These are phyloP conservation scores for Crocallis elinguaria DNA, from an alignment of 2,888 invertebrate genomes.

Conservation along the genomic window DNA sequence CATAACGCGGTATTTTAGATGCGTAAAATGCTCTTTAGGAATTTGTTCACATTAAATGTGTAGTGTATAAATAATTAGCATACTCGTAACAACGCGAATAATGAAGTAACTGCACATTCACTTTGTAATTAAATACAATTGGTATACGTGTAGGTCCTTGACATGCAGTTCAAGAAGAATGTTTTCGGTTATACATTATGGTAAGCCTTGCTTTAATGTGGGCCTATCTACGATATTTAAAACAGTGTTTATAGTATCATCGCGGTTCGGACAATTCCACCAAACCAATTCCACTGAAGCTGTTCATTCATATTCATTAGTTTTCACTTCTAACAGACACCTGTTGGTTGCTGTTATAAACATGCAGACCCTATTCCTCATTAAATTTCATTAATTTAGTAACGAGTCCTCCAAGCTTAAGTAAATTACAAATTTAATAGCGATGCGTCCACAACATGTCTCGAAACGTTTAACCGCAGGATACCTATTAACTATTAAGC, in stretches of 20 bases:
- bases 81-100: neutral
- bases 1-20: too few species aligned
- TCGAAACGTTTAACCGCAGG: too few species aligned
- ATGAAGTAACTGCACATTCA: neutral
- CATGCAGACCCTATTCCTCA: neutral
- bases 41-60: too few species aligned
- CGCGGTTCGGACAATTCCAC: neutral
- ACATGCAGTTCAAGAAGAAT: slow-evolving; percentile 3
- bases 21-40: too few species aligned
- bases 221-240: neutral
- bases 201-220: too few species aligned
- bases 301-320: slow-evolving; percentile 12
- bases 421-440: too few species aligned
- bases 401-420: too few species aligned
- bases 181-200: too few species aligned
- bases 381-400: neutral
- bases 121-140: too few species aligned
- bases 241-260: neutral
- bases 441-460: too few species aligned
- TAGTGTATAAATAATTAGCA: too few species aligned
- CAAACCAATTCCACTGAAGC: neutral
- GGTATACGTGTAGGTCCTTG: neutral
- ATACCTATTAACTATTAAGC: neutral
- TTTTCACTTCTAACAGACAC: neutral
- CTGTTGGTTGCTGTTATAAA: neutral